These are phyloP conservation scores for Zosterops borbonicus DNA, from an alignment of 2,113 vertebrate genomes.

Conservation along the genomic window DNA sequence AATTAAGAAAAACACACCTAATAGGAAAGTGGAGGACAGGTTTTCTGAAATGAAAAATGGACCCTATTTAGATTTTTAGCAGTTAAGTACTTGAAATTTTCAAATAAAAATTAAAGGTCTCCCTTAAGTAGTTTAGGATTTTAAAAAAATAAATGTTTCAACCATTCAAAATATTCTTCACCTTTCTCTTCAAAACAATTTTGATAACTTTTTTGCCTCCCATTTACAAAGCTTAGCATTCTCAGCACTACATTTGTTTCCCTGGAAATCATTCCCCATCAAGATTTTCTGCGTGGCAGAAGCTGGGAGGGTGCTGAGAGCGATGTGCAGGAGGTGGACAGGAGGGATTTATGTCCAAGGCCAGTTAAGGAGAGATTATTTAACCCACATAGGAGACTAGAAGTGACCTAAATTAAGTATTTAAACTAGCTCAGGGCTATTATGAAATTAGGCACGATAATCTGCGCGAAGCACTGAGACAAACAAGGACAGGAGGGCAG, in stretches of 20 bases:
- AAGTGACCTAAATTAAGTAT: slow-evolving; percentile 71
- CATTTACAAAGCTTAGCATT: neutral
- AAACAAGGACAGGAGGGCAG: slow-evolving; percentile 58
- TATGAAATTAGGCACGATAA: slow-evolving; percentile 66
- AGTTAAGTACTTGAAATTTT: neutral
- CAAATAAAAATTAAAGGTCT: neutral
- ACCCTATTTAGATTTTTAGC: neutral
- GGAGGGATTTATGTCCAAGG: slow-evolving; percentile 53
- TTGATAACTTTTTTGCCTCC: neutral
- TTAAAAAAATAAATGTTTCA: neutral
- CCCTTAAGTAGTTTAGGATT: neutral
- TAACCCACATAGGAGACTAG: slow-evolving; percentile 46
- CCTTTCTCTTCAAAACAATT: neutral
- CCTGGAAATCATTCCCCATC: neutral
- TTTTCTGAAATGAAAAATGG: neutral
- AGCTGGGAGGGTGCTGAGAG: neutral
- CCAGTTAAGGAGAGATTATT: slow-evolving; percentile 65
- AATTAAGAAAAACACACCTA: neutral
- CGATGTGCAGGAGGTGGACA: neutral
- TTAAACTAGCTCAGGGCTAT: slow-evolving; percentile 72
- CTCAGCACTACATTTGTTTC: neutral
- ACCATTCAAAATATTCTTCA: neutral
- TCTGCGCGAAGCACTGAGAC: slow-evolving; percentile 47
- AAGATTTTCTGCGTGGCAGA: neutral
- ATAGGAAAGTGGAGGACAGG: neutral